phyloP scores from a whole-genome alignment of 2,888 invertebrate species.

The Melinaea marsaeus region DNA sequence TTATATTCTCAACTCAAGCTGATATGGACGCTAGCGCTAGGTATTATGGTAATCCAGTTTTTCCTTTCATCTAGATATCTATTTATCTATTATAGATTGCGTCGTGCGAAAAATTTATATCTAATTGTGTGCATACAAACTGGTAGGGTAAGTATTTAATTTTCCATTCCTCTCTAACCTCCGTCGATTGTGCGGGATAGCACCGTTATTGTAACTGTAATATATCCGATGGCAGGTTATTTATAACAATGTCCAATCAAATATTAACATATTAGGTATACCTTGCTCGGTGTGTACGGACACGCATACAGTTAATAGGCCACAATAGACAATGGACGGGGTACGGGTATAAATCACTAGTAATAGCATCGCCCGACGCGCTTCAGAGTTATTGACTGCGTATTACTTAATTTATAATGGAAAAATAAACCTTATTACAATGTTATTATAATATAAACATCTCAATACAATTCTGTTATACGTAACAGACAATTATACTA shows the following conservation, averaged over 20 bases:
- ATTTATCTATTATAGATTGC: too few species aligned
- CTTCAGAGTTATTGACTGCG: slow-evolving; percentile 55
- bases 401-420: slow-evolving; percentile 42
- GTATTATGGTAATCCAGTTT: too few species aligned
- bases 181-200: slow-evolving; percentile 21
- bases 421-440: slow-evolving; percentile 28
- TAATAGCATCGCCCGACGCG: slow-evolving; percentile 54
- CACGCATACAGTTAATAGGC: slow-evolving; percentile 42
- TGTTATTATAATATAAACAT: too few species aligned
- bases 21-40: too few species aligned
- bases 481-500: too few species aligned
- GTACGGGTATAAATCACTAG: slow-evolving; percentile 53
- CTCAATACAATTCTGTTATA: too few species aligned
- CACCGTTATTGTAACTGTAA: slow-evolving; percentile 37
- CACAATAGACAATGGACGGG: slow-evolving; percentile 56
- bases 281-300: slow-evolving; percentile 44
- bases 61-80: too few species aligned
- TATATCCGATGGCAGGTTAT: slow-evolving; percentile 47
- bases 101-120: neutral
- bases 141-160: neutral
- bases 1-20: too few species aligned
- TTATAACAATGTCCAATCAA: slow-evolving; percentile 44
- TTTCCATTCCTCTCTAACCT: slow-evolving; percentile 1
- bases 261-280: slow-evolving; percentile 39
- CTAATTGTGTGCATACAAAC: neutral